Percentiles rank a stretch among this genome's conserved stretches.
These are phyloP conservation scores for Orientallactaga bullata DNA, from an alignment of 2,113 vertebrate genomes.

Conservation along the genomic window DNA sequence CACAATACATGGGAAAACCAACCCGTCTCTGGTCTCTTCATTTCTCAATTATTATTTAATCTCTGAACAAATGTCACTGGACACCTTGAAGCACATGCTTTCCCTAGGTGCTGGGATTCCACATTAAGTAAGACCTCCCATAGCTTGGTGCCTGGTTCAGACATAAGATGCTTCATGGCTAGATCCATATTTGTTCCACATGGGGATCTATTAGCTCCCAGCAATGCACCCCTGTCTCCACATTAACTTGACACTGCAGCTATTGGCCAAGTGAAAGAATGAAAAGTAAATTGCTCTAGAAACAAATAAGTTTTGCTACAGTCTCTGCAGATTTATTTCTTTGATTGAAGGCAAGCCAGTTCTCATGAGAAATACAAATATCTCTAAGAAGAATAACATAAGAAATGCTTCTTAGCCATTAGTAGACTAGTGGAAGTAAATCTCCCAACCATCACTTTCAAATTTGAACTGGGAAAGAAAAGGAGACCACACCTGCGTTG, in stretches of 20 bases:
- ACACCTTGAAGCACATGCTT: neutral
- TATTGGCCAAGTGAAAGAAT: slow-evolving; percentile 29
- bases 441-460: slow-evolving; percentile 40
- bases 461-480: neutral
- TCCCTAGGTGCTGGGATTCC: neutral
- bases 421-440: neutral
- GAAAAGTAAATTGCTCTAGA: slow-evolving; percentile 48
- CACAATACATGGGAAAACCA: neutral
- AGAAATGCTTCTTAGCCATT: slow-evolving; percentile 5
- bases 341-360: neutral
- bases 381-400: slow-evolving; percentile 37
- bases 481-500: neutral
- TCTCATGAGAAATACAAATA: slow-evolving; percentile 23
- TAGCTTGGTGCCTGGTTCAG: neutral
- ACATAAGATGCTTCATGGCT: neutral
- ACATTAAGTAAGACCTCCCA: neutral
- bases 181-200: neutral
- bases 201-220: neutral
- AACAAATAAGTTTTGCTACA: slow-evolving; percentile 31
- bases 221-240: neutral
- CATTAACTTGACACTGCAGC: neutral
- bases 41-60: neutral
- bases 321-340: slow-evolving; percentile 52
- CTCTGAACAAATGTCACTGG: neutral
- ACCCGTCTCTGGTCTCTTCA: neutral